Evolutionary conservation across 2,113 vertebrate species (phyloP).

Genomic region (Prionailurus bengalensis): DNA sequence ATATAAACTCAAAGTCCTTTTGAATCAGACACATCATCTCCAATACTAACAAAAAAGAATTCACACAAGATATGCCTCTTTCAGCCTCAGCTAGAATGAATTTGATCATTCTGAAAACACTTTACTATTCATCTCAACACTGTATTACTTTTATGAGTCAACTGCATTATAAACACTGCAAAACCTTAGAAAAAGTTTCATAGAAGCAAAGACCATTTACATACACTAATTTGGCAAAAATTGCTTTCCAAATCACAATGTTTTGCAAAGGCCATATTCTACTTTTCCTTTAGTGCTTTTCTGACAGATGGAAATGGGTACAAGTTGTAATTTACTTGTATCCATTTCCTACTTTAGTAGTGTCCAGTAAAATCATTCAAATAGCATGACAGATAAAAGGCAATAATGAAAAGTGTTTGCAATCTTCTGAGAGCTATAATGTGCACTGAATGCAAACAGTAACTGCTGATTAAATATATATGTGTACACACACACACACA

Average conservation of each 20-base stretch:
- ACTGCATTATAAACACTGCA: conserved; percentile 71
- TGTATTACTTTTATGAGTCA: conserved; percentile 80
- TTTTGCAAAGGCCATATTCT: conserved; percentile 77
- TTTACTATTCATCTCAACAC: conserved; percentile 49
- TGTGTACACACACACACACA: too few species aligned
- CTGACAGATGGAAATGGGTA: conserved; percentile 85
- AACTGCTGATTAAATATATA: conserved; percentile 67
- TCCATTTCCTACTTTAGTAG: conserved; percentile 82
- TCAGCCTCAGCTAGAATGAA: conserved; percentile 53
- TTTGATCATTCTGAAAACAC: conserved; percentile 69
- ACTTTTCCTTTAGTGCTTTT: conserved; percentile 84
- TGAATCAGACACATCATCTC: conserved; percentile 31
- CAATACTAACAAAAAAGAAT: conserved; percentile 5
- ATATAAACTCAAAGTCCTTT: conserved; percentile 35
- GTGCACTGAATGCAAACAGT: conserved; percentile 79
- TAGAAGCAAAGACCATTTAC: conserved; percentile 78
- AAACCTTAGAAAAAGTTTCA: conserved; percentile 75
- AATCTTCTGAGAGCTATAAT: conserved; percentile 81
- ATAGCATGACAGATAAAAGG: conserved; percentile 84
- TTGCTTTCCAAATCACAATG: conserved; percentile 81
- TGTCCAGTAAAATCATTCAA: conserved; percentile 87
- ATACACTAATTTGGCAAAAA: conserved; percentile 85
- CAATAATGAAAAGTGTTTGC: conserved; percentile 85
- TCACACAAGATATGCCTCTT: background rate
- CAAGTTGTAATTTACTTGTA: conserved; percentile 86